These are phyloP conservation scores for Acanthosepion esculentum DNA, from an alignment of 2,888 invertebrate genomes.

Conservation along the genomic window DNA sequence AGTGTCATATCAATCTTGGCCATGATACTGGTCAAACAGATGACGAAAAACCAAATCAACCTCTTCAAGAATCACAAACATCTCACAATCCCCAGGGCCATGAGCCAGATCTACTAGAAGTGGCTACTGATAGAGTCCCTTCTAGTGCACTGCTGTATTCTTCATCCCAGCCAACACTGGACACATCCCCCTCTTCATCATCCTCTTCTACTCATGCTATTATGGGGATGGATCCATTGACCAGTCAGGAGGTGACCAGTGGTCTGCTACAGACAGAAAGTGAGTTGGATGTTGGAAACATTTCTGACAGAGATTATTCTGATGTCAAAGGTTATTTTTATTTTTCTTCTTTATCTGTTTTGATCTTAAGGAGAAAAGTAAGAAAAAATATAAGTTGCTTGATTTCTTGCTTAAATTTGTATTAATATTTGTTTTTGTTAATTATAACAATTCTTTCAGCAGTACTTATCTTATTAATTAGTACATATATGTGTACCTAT, in stretches of 20 bases:
- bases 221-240: conserved; percentile 41
- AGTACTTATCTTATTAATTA: too few species aligned
- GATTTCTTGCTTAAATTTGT: too few species aligned
- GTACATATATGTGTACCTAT: too few species aligned
- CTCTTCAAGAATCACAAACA: neutral
- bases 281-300: conserved; percentile 40
- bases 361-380: too few species aligned
- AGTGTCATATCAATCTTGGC: conserved; percentile 36
- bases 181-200: conserved; percentile 4
- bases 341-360: too few species aligned
- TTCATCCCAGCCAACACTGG: conserved; percentile 24
- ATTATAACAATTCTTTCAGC: too few species aligned
- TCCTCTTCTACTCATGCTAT: conserved; percentile 38
- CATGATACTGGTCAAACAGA: neutral
- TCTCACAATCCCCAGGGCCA: neutral
- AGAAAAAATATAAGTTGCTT: too few species aligned
- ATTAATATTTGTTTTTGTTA: too few species aligned
- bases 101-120: neutral
- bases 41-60: neutral
- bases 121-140: neutral
- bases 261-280: conserved; percentile 41
- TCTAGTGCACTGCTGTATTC: neutral
- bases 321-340: conserved; percentile 40
- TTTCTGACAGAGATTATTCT: conserved; percentile 36
- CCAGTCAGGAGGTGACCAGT: conserved; percentile 38